Evolutionary conservation across 2,113 vertebrate genomes (phyloP), one percentile per base, ranked within the genome.

Genomic region (Vanacampus margaritifer): DNA sequence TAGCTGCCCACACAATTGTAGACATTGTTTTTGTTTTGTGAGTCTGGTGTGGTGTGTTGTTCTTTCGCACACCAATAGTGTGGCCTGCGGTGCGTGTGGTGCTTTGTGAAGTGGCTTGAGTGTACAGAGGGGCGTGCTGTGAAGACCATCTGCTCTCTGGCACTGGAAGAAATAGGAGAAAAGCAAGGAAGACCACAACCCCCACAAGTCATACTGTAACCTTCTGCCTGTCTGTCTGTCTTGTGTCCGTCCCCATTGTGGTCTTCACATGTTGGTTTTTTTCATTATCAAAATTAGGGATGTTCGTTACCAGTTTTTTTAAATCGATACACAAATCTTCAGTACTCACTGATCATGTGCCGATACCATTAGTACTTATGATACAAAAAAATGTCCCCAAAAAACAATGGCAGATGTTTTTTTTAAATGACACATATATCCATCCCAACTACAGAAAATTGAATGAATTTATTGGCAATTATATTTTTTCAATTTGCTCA

Each of bases 71-170:
- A 43, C 72, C 79, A 75, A 74, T 48, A 74, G 59, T 63, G 62
- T 58, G 46, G 67, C 65, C 67, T 74, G 74, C 64, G 65, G 68
- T 54, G 59, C 71, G 64, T 72, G 59, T 62, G 80, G 17, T n/a
- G 71, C 68, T 80, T 71, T 76, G 74, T 73, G 69, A 67, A 58
- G 79, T 64, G 7, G 69, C 76, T 64, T 59, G 69, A 72, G 51
- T 73, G 80, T 83, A 86, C 68, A 84, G 77, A 83, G 80, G 43
- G 66, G 2, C 80, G 14, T 72, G 82, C 84, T 85, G 89, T 51
- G 86, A 85, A 51, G 81, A 76, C 91, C 90, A 89, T 91, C 86
- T 92, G 91, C 82, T 84, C 78, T 50, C 45, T 79, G 72, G 69
- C 72, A 62, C 68, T 28, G 70, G 54, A 65, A 63, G 64, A 75